Evolutionary conservation across 2,113 vertebrate genomes (phyloP).

Genomic region (Fukomys damarensis): DNA sequence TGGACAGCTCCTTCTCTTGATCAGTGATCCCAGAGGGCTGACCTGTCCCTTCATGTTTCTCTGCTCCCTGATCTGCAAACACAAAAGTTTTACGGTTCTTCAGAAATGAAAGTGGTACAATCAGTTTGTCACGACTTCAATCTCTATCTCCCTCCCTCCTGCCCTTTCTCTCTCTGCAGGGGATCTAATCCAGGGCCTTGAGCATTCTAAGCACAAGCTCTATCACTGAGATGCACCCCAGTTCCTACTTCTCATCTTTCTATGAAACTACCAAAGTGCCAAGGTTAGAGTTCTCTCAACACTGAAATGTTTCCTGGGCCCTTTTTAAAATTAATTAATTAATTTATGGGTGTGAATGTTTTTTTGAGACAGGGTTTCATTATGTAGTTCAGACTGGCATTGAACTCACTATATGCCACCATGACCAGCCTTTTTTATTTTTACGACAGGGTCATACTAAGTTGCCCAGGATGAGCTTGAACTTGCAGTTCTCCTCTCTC

Average conservation of each 20-base stretch:
- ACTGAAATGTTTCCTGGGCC: not conserved
- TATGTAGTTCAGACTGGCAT: no score
- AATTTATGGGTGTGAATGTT: no score
- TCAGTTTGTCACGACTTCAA: not conserved
- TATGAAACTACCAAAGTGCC: not conserved
- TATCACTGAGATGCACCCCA: not conserved
- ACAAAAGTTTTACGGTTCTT: slow-evolving; percentile 16
- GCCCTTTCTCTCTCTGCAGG: not conserved
- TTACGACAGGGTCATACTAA: no score
- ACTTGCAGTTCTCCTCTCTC: not conserved
- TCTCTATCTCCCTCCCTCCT: not conserved
- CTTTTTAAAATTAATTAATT: no score
- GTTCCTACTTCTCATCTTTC: not conserved
- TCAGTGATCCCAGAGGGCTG: slow-evolving; percentile 92
- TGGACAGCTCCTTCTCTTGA: slow-evolving; percentile 94
- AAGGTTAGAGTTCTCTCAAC: not conserved
- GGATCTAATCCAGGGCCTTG: not conserved
- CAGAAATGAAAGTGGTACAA: slow-evolving; percentile 46
- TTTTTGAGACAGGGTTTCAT: not conserved
- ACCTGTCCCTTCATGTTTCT: slow-evolving; percentile 91
- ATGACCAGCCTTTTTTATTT: not conserved
- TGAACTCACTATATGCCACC: no score
- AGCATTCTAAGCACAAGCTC: not conserved
- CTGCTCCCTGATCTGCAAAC: slow-evolving; percentile 90
- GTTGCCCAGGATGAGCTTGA: not conserved